Percentiles rank a stretch among this genome's conserved stretches.
phyloP scores from a whole-genome alignment of 1,140 invertebrate species.

The Drusus annulatus region DNA sequence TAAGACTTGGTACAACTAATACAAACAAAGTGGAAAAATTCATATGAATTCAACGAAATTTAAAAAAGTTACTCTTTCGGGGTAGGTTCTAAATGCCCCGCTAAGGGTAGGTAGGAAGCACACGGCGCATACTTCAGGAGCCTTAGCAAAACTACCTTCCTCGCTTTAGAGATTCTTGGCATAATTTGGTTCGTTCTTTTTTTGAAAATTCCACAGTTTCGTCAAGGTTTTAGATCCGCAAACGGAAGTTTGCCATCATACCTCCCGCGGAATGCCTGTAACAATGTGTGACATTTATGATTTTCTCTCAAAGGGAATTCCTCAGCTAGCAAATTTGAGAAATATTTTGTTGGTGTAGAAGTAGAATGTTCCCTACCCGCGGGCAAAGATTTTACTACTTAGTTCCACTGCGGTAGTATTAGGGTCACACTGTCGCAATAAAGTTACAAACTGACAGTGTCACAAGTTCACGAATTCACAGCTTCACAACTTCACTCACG shows the following conservation, averaged over 20 bases:
- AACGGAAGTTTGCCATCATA: not conserved
- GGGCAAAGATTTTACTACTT: not conserved
- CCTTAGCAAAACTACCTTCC: slow-evolving; percentile 34
- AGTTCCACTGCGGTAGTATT: not conserved
- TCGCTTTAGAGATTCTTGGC: slow-evolving; percentile 16
- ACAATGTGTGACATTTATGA: slow-evolving; percentile 39
- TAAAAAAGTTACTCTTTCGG: slow-evolving; percentile 7
- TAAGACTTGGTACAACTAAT: too few relatives aligned
- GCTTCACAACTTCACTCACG: not conserved
- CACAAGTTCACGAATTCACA: not conserved
- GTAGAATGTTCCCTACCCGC: not conserved
- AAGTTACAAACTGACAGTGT: not conserved
- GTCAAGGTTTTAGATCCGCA: slow-evolving; percentile 24
- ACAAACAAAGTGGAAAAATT: too few relatives aligned
- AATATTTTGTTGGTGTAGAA: slow-evolving; percentile 9
- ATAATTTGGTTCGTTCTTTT: slow-evolving; percentile 36
- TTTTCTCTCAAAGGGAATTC: slow-evolving; percentile 35
- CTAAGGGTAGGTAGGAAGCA: not conserved
- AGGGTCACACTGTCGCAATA: slow-evolving; percentile 5
- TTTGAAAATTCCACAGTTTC: slow-evolving; percentile 26
- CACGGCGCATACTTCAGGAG: not conserved
- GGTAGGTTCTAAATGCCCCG: slow-evolving; percentile 12
- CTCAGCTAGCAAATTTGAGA: slow-evolving; percentile 20
- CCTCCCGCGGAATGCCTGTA: slow-evolving; percentile 5
- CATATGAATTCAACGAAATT: too few relatives aligned